phyloP scores from a whole-genome alignment of 92 coral and sea anemone genomes.

The Epizoanthus scotinus region DNA sequence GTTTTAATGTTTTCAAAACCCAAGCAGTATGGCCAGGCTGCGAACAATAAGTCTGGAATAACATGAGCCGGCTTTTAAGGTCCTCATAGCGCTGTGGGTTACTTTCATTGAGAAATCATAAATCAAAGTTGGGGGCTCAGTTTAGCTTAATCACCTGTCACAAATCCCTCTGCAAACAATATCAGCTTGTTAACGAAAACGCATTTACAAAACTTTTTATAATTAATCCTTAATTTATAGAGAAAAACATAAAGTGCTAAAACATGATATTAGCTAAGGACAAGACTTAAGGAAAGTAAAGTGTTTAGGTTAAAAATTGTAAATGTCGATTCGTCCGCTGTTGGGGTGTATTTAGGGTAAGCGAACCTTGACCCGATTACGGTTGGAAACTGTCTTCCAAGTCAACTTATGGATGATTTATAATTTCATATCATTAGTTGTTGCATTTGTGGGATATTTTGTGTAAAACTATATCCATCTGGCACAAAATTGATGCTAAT shows the following conservation, averaged over 20 bases:
- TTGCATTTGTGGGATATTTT: slow-evolving; percentile 36
- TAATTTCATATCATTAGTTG: slow-evolving; percentile 25
- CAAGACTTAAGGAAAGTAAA: background rate
- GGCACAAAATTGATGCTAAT: slow-evolving; percentile 19
- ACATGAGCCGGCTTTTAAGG: slow-evolving; percentile 21
- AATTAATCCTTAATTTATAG: background rate
- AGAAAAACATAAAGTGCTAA: background rate
- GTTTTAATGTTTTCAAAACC: slow-evolving; percentile 19
- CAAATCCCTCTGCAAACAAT: slow-evolving; percentile 14
- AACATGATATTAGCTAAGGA: background rate
- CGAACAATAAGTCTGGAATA: slow-evolving; percentile 31
- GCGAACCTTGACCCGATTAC: slow-evolving; percentile 27
- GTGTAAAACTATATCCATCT: slow-evolving; percentile 29
- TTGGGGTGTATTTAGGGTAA: background rate
- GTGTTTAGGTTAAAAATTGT: background rate
- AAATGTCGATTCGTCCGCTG: background rate
- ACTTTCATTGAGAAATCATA: slow-evolving; percentile 42
- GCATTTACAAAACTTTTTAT: slow-evolving; percentile 19
- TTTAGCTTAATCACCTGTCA: slow-evolving; percentile 41
- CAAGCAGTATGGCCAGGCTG: slow-evolving; percentile 26
- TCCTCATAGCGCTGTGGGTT: slow-evolving; percentile 21
- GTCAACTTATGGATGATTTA: slow-evolving; percentile 29
- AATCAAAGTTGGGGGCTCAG: slow-evolving; percentile 44
- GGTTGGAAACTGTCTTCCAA: slow-evolving; percentile 24
- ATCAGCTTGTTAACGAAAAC: slow-evolving; percentile 25